These are phyloP conservation scores for Linnaemya vulpina DNA, from an alignment of 2,888 invertebrate genomes.

Conservation along the genomic window DNA sequence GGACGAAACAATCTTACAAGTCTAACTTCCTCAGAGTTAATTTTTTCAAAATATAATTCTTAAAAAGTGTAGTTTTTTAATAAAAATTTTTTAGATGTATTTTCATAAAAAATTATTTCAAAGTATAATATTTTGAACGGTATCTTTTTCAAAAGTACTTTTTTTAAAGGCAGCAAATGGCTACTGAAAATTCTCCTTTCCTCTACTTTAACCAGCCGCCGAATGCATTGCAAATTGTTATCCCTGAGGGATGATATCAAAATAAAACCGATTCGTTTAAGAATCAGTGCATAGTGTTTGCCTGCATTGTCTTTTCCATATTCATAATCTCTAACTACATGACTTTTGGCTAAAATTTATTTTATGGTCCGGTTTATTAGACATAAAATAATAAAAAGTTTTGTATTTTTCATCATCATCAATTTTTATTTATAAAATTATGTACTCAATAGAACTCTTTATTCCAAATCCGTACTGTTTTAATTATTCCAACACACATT, in stretches of 20 bases:
- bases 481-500: constrained; percentile 39
- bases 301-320: too few relatives aligned
- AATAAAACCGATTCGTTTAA: too few relatives aligned
- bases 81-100: neutral
- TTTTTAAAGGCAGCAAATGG: neutral
- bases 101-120: neutral
- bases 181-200: too few relatives aligned
- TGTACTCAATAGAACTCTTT: neutral
- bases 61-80: neutral
- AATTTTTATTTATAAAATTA: constrained; percentile 11
- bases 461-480: constrained; percentile 6
- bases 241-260: too few relatives aligned
- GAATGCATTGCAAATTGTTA: too few relatives aligned
- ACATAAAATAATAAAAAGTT: neutral
- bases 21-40: neutral
- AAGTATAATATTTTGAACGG: neutral
- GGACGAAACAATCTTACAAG: too few relatives aligned
- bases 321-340: too few relatives aligned
- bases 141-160: neutral
- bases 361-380: neutral
- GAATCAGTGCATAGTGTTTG: too few relatives aligned
- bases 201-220: too few relatives aligned
- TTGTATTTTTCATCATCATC: neutral
- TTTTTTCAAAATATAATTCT: neutral
- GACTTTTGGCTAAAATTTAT: too few relatives aligned